These are phyloP conservation scores for Bradypodion pumilum DNA, from an alignment of 2,797 vertebrate genomes.

Conservation along the genomic window DNA sequence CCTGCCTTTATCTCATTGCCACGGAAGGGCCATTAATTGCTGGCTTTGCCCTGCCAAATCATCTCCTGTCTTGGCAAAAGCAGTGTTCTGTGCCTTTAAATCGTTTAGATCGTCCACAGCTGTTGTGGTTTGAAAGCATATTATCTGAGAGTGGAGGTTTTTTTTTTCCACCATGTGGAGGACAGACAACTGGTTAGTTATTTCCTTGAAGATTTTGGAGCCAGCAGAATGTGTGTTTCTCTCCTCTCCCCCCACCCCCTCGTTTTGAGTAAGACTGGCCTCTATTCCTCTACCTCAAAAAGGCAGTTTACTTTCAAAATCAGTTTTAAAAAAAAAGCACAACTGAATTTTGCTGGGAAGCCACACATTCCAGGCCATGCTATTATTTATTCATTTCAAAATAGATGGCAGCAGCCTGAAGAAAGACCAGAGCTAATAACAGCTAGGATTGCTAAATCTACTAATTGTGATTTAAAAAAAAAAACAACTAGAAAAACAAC, in stretches of 20 bases:
- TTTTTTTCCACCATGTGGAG: not conserved
- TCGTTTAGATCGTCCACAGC: constrained; percentile 17
- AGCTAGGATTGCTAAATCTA: not conserved
- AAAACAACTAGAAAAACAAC: not conserved
- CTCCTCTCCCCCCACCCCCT: no score
- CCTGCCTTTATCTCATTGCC: not conserved
- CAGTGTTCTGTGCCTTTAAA: constrained; percentile 17
- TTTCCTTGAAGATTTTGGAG: not conserved
- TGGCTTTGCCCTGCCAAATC: not conserved
- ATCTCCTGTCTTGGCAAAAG: not conserved
- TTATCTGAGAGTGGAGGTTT: not conserved
- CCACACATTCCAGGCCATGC: not conserved
- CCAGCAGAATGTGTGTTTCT: not conserved
- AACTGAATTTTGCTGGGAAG: not conserved
- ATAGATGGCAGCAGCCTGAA: not conserved
- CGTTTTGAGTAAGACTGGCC: not conserved
- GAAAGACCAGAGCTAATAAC: not conserved
- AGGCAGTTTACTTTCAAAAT: not conserved
- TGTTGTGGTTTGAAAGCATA: constrained; percentile 23
- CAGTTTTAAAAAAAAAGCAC: not conserved
- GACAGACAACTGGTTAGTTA: not conserved
- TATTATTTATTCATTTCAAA: not conserved
- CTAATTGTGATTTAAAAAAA: not conserved
- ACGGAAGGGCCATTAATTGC: not conserved
- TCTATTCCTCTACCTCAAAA: not conserved